Evolutionary conservation across 2,888 invertebrate genomes (phyloP).

Genomic region (Hoplodrina blanda): DNA sequence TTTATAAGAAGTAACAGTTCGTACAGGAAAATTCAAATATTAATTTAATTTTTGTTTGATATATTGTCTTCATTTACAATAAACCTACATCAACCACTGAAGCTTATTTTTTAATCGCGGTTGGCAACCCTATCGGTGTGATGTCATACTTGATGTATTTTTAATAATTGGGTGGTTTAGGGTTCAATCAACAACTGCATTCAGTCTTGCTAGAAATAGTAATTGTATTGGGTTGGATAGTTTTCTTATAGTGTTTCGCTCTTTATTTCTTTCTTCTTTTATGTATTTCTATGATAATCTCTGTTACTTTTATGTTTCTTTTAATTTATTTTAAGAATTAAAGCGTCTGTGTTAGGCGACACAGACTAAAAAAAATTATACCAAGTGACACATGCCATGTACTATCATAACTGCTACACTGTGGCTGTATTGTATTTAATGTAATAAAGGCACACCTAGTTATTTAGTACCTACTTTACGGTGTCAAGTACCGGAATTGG

Average conservation of each 20-base stretch:
- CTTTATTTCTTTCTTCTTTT: conserved; percentile 17
- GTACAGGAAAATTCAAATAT: neutral
- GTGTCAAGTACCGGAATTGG: conserved; percentile 56
- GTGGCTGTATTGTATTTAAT: conserved; percentile 16
- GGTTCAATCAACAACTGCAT: conserved; percentile 55
- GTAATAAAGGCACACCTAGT: conserved; percentile 28
- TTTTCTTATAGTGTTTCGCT: conserved; percentile 24
- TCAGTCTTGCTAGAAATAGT: conserved; percentile 50
- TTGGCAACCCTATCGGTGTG: conserved; percentile 64
- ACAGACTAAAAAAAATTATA: neutral
- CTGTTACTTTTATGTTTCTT: neutral
- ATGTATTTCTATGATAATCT: conserved; percentile 12
- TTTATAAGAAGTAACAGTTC: neutral
- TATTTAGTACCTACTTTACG: conserved; percentile 44
- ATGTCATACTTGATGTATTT: conserved; percentile 59
- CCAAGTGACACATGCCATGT: neutral
- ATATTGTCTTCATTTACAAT: neutral
- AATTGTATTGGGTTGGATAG: conserved; percentile 31
- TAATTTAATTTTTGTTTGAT: neutral
- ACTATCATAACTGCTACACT: conserved; percentile 17
- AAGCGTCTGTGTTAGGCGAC: neutral
- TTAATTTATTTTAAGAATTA: neutral
- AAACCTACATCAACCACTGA: neutral
- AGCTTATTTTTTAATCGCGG: conserved; percentile 19
- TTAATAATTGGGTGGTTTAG: conserved; percentile 61